A percentile compares a stretch with the other conserved stretches of the same genome.
phyloP scores from a whole-genome alignment of 2,113 vertebrate genomes.

The Porphyrio hochstetteri region DNA sequence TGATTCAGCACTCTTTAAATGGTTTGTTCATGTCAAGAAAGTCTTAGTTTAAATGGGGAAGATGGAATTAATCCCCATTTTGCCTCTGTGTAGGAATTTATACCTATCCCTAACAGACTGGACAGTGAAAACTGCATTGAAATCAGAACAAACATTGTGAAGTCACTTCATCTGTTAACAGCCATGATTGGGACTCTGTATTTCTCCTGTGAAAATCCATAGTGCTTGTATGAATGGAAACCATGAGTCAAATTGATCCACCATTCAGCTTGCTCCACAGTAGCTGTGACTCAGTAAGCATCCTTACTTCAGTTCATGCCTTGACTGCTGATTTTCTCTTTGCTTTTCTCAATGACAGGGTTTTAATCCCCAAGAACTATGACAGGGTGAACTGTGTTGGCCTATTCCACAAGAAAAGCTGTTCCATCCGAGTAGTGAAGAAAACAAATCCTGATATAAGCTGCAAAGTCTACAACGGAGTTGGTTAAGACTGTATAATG shows the following conservation, averaged over 20 bases:
- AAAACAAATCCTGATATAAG: slow-evolving; percentile 51
- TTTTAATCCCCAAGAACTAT: slow-evolving; percentile 52
- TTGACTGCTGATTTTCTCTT: neutral
- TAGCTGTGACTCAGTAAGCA: neutral
- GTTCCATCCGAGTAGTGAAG: slow-evolving; percentile 62
- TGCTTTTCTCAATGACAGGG: slow-evolving; percentile 40
- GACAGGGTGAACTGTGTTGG: slow-evolving; percentile 54
- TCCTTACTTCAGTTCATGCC: neutral
- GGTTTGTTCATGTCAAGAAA: neutral
- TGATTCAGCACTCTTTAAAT: neutral
- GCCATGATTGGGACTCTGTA: neutral
- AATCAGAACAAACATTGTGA: neutral
- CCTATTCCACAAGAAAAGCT: slow-evolving; percentile 60
- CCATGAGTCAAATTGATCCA: neutral
- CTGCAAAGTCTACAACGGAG: slow-evolving; percentile 55
- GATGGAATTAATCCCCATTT: neutral
- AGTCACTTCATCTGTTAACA: neutral
- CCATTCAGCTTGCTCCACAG: neutral
- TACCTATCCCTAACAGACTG: neutral
- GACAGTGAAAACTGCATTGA: neutral
- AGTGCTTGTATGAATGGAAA: neutral
- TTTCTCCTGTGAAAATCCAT: neutral
- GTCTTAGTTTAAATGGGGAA: neutral
- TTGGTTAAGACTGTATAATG: neutral
- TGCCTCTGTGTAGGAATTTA: neutral